phyloP scores from a whole-genome alignment of 2,113 vertebrate genomes.

The Phrynosoma blainvillii region DNA sequence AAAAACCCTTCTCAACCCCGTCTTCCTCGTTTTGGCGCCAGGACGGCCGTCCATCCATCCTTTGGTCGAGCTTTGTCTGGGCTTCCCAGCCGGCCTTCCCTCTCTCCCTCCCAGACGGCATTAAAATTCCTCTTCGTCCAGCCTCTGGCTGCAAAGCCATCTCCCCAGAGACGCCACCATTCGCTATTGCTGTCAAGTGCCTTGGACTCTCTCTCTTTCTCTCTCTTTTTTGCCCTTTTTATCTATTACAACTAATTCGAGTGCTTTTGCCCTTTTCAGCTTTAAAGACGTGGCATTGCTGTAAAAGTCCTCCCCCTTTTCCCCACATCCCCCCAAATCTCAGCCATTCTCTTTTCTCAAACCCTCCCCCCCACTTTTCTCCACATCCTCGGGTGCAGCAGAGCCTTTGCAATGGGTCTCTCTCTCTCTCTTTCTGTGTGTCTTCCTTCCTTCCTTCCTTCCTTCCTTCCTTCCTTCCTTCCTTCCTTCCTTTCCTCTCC shows the following conservation, averaged over 20 bases:
- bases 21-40: background rate
- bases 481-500: constrained; percentile 70
- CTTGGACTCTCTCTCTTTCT: constrained; percentile 89
- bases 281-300: constrained; percentile 86
- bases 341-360: too few relatives aligned
- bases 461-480: constrained; percentile 47
- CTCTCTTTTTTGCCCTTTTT: constrained; percentile 92
- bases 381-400: too few relatives aligned
- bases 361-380: too few relatives aligned
- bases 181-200: constrained; percentile 99
- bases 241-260: constrained; percentile 99
- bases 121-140: constrained; percentile 93
- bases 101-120: constrained; percentile 75
- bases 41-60: background rate
- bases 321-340: too few relatives aligned
- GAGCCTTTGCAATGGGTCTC: constrained; percentile 81
- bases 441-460: background rate
- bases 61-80: background rate
- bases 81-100: background rate
- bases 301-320: constrained; percentile 79
- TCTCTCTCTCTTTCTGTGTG: constrained; percentile 65
- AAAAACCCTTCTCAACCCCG: too few relatives aligned
- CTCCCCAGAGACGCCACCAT: constrained; percentile 92
- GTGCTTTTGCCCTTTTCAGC: constrained; percentile 99
- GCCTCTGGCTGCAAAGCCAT: constrained; percentile 74